A percentile compares a stretch with the other conserved stretches of the same genome.
Evolutionary conservation across 2,113 vertebrate species (phyloP).

Genomic region (Panthera tigris): DNA sequence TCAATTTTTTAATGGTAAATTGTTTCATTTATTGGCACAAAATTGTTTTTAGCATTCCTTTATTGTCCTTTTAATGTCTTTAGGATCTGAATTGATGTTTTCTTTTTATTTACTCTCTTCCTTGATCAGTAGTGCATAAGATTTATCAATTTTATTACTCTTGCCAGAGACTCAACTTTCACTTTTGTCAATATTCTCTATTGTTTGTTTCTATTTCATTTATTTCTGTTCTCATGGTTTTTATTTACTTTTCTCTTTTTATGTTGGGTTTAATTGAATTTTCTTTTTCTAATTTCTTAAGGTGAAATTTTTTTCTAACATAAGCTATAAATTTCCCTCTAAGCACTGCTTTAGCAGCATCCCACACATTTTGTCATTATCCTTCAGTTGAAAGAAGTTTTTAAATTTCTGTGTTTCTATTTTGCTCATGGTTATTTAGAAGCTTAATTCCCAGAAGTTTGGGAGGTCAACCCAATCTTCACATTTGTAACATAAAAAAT

Average conservation of each 20-base stretch:
- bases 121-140: neutral
- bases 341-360: neutral
- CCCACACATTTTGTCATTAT: neutral
- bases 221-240: neutral
- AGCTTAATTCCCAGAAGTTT: neutral
- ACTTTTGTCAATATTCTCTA: neutral
- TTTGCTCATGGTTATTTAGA: neutral
- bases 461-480: neutral
- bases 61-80: neutral
- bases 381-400: neutral
- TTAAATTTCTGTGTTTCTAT: neutral
- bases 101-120: neutral
- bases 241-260: neutral
- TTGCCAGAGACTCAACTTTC: neutral
- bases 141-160: neutral
- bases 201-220: neutral
- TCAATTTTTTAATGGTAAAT: neutral
- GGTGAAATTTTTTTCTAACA: neutral
- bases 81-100: neutral
- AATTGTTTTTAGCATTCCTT: slow-evolving; percentile 14
- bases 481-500: neutral
- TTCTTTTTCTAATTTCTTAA: neutral
- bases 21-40: neutral
- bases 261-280: neutral
- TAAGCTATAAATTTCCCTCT: neutral